Evolutionary conservation across 2,888 invertebrate species (phyloP).

Genomic region (Heliothis peltigera): DNA sequence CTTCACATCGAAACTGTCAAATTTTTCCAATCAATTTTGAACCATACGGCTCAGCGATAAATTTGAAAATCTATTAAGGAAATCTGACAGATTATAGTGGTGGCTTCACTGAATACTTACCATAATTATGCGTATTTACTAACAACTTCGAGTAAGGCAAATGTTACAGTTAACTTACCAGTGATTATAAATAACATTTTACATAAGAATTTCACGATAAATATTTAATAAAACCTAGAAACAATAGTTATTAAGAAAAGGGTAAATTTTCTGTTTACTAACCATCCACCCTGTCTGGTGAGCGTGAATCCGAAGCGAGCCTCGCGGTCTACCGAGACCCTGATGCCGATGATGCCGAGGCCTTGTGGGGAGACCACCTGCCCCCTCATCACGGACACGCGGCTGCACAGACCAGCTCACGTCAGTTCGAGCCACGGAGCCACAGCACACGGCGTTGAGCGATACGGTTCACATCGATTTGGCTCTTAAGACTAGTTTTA

Average conservation of each 20-base stretch:
- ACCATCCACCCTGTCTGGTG: slow-evolving; percentile 98
- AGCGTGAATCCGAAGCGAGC: slow-evolving; percentile 98
- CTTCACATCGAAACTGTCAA: too few species aligned
- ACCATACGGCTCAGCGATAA: too few species aligned
- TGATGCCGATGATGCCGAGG: slow-evolving; percentile 98
- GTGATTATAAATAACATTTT: not conserved
- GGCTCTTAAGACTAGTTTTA: slow-evolving; percentile 7
- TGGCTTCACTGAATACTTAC: slow-evolving; percentile 6
- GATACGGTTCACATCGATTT: slow-evolving; percentile 71
- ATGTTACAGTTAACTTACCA: slow-evolving; percentile 14
- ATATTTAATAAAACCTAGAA: not conserved
- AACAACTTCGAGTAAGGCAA: too few species aligned
- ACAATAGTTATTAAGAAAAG: not conserved
- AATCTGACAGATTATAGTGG: too few species aligned
- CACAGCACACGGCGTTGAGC: slow-evolving; percentile 69
- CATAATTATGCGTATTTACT: too few species aligned
- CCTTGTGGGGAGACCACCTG: slow-evolving; percentile 98
- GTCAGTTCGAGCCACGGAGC: slow-evolving; percentile 73
- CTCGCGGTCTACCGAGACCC: slow-evolving; percentile 98
- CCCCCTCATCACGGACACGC: slow-evolving; percentile 99
- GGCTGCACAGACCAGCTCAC: slow-evolving; percentile 92
- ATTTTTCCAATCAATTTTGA: too few species aligned
- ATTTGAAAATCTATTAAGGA: too few species aligned
- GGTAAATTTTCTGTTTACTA: slow-evolving; percentile 83
- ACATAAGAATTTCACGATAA: too few species aligned